phyloP scores from a whole-genome alignment of 1,140 invertebrate species.

The Anoplophora glabripennis region DNA sequence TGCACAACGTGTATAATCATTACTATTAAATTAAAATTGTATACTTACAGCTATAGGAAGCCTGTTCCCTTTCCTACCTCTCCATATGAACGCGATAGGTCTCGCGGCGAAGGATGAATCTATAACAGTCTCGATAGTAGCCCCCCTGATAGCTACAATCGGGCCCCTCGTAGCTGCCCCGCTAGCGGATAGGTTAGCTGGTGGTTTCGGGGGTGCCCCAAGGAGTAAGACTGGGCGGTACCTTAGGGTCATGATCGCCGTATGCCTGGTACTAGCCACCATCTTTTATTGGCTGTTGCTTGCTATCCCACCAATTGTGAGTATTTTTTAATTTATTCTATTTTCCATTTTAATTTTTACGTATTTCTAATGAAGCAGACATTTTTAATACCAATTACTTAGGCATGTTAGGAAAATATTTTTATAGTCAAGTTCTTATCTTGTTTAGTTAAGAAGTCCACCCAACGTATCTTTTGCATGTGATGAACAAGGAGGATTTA shows the following conservation, averaged over 20 bases:
- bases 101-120: conserved; percentile 66
- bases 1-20: too few species aligned
- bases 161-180: conserved; percentile 65
- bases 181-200: conserved; percentile 64
- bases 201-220: conserved; percentile 49
- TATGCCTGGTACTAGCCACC: conserved; percentile 63
- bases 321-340: conserved; percentile 34
- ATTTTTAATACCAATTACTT: too few species aligned
- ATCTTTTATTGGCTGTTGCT: conserved; percentile 65
- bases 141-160: conserved; percentile 68
- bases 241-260: conserved; percentile 65
- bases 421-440: not conserved
- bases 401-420: not conserved
- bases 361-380: too few species aligned
- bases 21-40: conserved; percentile 21
- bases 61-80: conserved; percentile 70
- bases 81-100: conserved; percentile 69
- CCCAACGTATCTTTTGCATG: conserved; percentile 64
- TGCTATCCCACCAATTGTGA: conserved; percentile 60
- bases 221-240: conserved; percentile 51
- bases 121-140: conserved; percentile 68
- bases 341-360: too few species aligned
- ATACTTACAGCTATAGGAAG: conserved; percentile 65
- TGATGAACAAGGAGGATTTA: conserved; percentile 59
- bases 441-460: conserved; percentile 54